Percentiles rank a stretch among this genome's conserved stretches.
phyloP scores from a whole-genome alignment of 1,140 invertebrate genomes.

The Drosophila kepulauana region DNA sequence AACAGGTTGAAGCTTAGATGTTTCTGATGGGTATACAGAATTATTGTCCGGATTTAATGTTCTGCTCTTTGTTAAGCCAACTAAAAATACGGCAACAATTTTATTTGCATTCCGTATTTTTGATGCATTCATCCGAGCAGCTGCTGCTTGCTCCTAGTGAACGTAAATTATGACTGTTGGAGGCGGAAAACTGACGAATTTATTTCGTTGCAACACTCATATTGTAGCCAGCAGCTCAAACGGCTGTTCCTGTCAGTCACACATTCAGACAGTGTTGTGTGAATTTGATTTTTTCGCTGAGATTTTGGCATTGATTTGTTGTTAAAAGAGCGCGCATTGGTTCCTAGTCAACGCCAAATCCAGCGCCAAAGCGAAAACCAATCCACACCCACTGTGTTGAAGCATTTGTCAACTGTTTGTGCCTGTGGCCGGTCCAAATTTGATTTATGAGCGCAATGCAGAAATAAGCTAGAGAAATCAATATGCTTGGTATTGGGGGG shows the following conservation, averaged over 20 bases:
- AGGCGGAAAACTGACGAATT: slow-evolving; percentile 15
- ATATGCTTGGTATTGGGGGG: slow-evolving; percentile 10
- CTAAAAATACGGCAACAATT: slow-evolving; percentile 38
- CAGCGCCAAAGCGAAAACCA: not conserved
- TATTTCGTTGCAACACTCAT: slow-evolving; percentile 11
- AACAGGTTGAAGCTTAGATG: not conserved
- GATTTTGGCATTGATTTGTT: slow-evolving; percentile 57
- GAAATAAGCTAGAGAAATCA: slow-evolving; percentile 41
- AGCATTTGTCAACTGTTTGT: slow-evolving; percentile 61
- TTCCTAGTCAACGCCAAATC: not conserved
- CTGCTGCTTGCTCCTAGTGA: slow-evolving; percentile 21
- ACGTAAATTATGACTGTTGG: slow-evolving; percentile 31
- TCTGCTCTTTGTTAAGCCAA: slow-evolving; percentile 10
- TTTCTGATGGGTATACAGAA: not conserved
- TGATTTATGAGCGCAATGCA: slow-evolving; percentile 57
- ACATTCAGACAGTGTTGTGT: not conserved
- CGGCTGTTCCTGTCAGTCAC: not conserved
- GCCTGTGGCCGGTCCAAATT: slow-evolving; percentile 46
- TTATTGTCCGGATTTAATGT: slow-evolving; percentile 12
- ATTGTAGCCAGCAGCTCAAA: not conserved
- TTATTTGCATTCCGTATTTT: slow-evolving; percentile 31
- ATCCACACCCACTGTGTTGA: slow-evolving; percentile 34
- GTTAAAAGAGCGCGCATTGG: slow-evolving; percentile 35
- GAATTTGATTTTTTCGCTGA: slow-evolving; percentile 27
- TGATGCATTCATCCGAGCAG: slow-evolving; percentile 17